A percentile compares a stretch with the other conserved stretches of the same genome.
These are phyloP conservation scores for Urosaurus nigricauda DNA, from an alignment of 2,797 vertebrate genomes.

Conservation along the genomic window DNA sequence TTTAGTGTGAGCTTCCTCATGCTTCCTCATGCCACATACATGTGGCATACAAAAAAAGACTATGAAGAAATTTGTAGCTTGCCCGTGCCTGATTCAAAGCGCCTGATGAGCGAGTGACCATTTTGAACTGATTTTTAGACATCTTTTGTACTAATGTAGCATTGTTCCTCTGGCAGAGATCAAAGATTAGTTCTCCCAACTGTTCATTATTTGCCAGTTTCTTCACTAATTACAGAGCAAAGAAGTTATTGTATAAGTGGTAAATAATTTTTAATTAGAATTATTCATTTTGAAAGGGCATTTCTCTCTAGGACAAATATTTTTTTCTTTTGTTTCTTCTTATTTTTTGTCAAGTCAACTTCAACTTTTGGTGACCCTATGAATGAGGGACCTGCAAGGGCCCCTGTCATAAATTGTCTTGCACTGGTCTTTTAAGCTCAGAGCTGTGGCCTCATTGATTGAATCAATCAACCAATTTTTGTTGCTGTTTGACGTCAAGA, in stretches of 20 bases:
- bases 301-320: neutral
- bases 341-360: no score
- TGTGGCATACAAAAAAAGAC: neutral
- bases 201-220: constrained; percentile 48
- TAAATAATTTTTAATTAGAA: constrained; percentile 10
- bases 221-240: constrained; percentile 45
- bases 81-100: constrained; percentile 23
- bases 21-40: neutral
- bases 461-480: no score
- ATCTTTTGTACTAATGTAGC: constrained; percentile 48
- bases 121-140: constrained; percentile 32
- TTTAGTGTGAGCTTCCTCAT: constrained; percentile 1
- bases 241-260: constrained; percentile 24
- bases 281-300: neutral
- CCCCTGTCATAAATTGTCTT: no score
- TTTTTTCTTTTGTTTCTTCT: no score
- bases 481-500: no score
- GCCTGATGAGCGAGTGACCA: constrained; percentile 39
- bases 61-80: constrained; percentile 33
- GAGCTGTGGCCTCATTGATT: no score
- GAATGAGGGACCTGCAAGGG: no score
- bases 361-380: no score
- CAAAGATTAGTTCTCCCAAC: constrained; percentile 30
- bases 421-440: no score
- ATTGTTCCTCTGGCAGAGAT: constrained; percentile 40